phyloP scores from a whole-genome alignment of 2,888 invertebrate genomes.

The Stegophylla sp. region DNA sequence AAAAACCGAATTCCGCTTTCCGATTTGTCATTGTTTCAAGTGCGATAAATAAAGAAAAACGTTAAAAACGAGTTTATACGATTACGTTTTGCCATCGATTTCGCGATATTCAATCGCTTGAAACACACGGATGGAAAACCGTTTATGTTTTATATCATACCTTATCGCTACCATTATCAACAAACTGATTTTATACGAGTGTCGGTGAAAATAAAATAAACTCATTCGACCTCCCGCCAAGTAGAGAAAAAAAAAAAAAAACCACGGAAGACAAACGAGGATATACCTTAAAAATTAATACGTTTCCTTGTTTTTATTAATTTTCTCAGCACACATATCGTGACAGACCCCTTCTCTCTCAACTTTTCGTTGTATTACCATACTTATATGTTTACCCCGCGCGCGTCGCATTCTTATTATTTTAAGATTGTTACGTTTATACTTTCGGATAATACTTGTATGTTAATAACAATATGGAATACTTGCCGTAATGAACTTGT shows the following conservation, averaged over 20 bases:
- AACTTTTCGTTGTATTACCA: not conserved
- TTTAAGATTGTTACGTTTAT: not conserved
- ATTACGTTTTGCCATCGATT: slow-evolving; percentile 6
- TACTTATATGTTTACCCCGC: too few relatives aligned
- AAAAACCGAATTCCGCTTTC: not conserved
- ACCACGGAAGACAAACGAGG: not conserved
- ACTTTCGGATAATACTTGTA: not conserved
- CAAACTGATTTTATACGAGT: not conserved
- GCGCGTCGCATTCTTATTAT: not conserved
- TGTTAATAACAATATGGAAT: not conserved
- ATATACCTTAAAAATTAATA: not conserved
- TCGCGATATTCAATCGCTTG: not conserved
- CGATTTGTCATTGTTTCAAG: slow-evolving; percentile 33
- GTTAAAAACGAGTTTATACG: not conserved
- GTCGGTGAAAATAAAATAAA: not conserved
- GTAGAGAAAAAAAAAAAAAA: not conserved
- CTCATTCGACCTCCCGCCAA: slow-evolving; percentile 13
- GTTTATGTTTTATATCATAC: not conserved
- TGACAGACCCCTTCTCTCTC: not conserved
- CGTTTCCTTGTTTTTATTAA: not conserved
- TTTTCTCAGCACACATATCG: not conserved
- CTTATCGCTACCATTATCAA: not conserved
- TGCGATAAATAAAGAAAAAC: not conserved
- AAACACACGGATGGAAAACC: not conserved
- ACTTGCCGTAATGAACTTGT: too few relatives aligned